Evolutionary conservation across 2,797 vertebrate genomes (phyloP), one percentile per base, ranked within the genome.

Genomic region (Hapalemur alaotrensis): DNA sequence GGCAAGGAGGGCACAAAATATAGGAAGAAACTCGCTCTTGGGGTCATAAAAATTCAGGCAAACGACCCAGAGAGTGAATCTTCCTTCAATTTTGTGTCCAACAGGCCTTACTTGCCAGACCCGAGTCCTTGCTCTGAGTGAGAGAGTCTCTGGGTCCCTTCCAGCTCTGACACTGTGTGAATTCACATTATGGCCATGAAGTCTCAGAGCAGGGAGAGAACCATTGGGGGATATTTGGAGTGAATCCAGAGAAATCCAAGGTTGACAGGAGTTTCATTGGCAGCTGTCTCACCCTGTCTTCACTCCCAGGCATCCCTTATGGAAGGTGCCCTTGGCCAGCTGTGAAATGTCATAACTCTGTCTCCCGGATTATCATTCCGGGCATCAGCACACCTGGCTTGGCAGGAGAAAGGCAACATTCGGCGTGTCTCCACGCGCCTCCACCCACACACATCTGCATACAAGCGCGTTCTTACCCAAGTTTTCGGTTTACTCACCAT

Each of bases 401-500:
- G 4, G 38, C 38, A 70, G 65, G 57, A 52, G 65, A 96, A 54
- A 73, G 52, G 48, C 25, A 25, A 32, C n/a, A 65, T n/a, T 86
- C 61, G 5, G 38, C 35, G 23, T n/a, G 35, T 35, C 65, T 83
- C 46, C 25, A 20, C 7, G 61, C 4, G 0, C 8, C 25, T 43
- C 59, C n/a, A 52, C 59, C 43, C 48, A 41, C 46, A 2, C 30
- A 30, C 32, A 65, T 30, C 52, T n/a, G 2, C 43, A 30, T 17
- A 17, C 54, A 59, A 79, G 57, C 5, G 7, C 20, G 22, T 50
- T 30, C 50, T 50, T 3, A 54, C 67, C 59, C 1, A 0, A 4
- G 14, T 81, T 69, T 76, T 90, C 43, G 2, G 25, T 70, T 28
- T 20, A 96, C 98, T 98, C 99, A 99, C 99, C 99, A 99, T 99